Evolutionary conservation across 2,797 vertebrate species (phyloP), one percentile per base, ranked within the genome.

Genomic region (Benthosema pterotum): DNA sequence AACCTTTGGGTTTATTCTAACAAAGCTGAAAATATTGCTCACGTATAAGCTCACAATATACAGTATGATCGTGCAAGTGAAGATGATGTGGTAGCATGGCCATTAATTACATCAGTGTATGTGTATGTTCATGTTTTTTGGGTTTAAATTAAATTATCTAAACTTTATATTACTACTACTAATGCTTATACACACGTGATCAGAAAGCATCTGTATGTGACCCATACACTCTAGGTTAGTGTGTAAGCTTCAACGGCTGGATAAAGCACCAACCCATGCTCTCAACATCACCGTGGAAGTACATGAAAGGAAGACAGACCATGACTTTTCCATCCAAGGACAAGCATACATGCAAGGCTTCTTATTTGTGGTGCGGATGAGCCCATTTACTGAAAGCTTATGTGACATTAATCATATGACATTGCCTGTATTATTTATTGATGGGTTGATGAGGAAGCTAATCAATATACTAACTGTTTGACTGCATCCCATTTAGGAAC

Each of bases 351-450:
- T 84, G 0, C 0, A 63, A 0, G 94, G 95, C 62, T 95, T 98
- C 54, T 50, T 75, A 50, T 95, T 97, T 8, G 87, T 96, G 95
- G 97, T 99, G 86, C 64, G 72, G 64, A 60, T 25, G 4, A 5
- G 3, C 42, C 14, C 14, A 4, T 28, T 53, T 60, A n/a, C 54
- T 50, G 11, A 43, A 19, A 2, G 0, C 1, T 53, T 55, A 56
- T 45, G 1, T 32, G 28, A 32, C 28, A 32, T 38, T 38, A 6
- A 8, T 38, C 32, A 38, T 9, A 38, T 38, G 1, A 9, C 32
- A 8, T 9, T 38, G 28, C 11, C 8, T 12, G 3, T 48, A 1
- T 28, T 53, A 25, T 18, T 48, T 22, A 19, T 25, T 55, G 5
- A 18, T 18, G 38, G 38, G 17, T 46, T 14, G 12, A 46, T 46